Evolutionary conservation across 1,140 invertebrate species (phyloP), one percentile per base, ranked within the genome.

Genomic region (Proctacanthus coquilletti): DNA sequence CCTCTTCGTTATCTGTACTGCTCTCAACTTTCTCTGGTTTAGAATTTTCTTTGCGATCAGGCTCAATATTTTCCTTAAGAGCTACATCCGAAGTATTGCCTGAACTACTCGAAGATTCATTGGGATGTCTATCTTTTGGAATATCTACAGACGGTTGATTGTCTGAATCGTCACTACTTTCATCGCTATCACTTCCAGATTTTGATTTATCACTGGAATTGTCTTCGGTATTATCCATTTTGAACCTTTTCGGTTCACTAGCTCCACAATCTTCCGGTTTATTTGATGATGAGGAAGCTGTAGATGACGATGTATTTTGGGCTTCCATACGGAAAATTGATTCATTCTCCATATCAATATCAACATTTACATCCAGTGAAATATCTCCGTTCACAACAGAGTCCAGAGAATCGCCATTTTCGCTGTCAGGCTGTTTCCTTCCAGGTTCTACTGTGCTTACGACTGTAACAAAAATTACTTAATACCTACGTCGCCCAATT

Each of bases 391-490:
- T 72, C 0, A 70, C 60, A 32, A 69, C 63, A 10, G 71, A 68
- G 35, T 72, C 70, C 8, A 65, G 44, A 3, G 70, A 65, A 43
- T 80, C 78, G 0, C 75, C 75, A 45, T 80, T 80, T 41, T 77
- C 74, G 31, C 69, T 68, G 45, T 74, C 71, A 14, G 53, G 72
- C 42, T 56, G 66, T 49, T 64, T 69, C 40, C 52, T 63, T 34
- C 80, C 80, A 2, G 87, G 86, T 56, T 95, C 89, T 25, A 87
- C 75, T n/a, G 88, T 94, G 44, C 84, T 92, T 4, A 97, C 89
- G 35, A 96, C 91, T 46, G 36, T 35, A 37, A 32, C 33, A 29
- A 36, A 20, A 17, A 38, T 5, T n/a, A n/a, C n/a, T n/a, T n/a
- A n/a, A n/a, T n/a, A n/a, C n/a, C n/a, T n/a, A n/a, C n/a, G n/a